A percentile compares a stretch with the other conserved stretches of the same genome.
Evolutionary conservation across 2,888 invertebrate species (phyloP).

Genomic region (Oegoconia quadripuncta): DNA sequence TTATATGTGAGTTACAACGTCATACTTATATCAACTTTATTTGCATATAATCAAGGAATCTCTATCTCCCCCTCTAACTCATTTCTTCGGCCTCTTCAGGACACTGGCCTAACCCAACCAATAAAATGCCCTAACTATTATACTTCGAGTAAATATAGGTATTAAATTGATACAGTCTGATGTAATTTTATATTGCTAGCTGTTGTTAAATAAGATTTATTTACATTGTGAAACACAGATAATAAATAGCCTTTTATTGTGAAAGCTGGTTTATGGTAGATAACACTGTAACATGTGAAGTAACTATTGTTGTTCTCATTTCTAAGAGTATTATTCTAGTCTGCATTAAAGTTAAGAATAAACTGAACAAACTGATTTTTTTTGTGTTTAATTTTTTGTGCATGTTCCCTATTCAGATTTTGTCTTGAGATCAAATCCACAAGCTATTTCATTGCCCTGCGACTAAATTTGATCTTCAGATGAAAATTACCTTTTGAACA

Average conservation of each 20-base stretch:
- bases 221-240: conserved; percentile 73
- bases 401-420: too few relatives aligned
- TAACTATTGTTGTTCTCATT: conserved; percentile 79
- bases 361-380: conserved; percentile 66
- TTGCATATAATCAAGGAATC: too few relatives aligned
- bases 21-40: too few relatives aligned
- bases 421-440: too few relatives aligned
- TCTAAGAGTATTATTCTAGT: conserved; percentile 80
- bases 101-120: conserved; percentile 37
- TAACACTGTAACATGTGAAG: conserved; percentile 76
- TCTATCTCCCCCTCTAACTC: too few relatives aligned
- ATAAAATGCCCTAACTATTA: conserved; percentile 15
- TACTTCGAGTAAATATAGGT: conserved; percentile 27
- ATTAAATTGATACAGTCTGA: conserved; percentile 65
- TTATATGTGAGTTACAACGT: too few relatives aligned
- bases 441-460: too few relatives aligned
- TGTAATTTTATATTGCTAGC: conserved; percentile 78
- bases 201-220: conserved; percentile 77
- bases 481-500: too few relatives aligned
- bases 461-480: too few relatives aligned
- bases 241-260: conserved; percentile 76
- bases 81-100: background rate
- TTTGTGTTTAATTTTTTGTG: conserved; percentile 36
- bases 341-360: conserved; percentile 79
- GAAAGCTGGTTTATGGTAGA: conserved; percentile 73